Evolutionary conservation across 23 tunicate species (phyloP).

Genomic region (Ciona savignyi): DNA sequence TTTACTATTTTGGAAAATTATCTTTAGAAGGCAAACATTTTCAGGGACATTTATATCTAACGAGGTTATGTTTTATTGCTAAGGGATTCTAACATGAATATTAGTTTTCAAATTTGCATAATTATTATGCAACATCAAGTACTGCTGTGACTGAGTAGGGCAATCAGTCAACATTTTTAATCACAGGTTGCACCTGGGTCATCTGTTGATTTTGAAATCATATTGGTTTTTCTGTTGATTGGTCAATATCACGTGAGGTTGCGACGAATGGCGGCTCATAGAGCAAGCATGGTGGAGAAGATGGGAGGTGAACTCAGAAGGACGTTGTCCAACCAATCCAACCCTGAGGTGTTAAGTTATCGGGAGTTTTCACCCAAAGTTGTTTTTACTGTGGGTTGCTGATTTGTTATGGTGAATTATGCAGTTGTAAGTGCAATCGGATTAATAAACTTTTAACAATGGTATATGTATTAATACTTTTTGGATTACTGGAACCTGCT

Average conservation of each 20-base stretch:
- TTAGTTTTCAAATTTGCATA: no score
- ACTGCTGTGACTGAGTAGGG: no score
- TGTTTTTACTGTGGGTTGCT: background rate
- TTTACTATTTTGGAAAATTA: slow-evolving; percentile 27
- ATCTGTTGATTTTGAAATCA: slow-evolving; percentile 26
- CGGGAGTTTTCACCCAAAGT: slow-evolving; percentile 24
- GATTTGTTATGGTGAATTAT: no score
- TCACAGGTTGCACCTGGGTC: slow-evolving; percentile 28
- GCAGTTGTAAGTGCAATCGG: no score
- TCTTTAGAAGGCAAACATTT: slow-evolving; percentile 74
- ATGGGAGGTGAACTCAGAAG: background rate
- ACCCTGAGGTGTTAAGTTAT: slow-evolving; percentile 1
- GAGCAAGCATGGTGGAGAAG: background rate
- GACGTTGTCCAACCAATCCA: slow-evolving; percentile 15
- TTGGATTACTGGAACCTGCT: no score
- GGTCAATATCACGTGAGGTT: slow-evolving; percentile 60
- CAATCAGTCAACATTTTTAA: no score
- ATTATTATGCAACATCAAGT: no score
- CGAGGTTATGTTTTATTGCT: no score
- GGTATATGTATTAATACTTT: no score
- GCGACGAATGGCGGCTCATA: background rate
- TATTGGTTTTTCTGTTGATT: slow-evolving; percentile 34
- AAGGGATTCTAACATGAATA: no score
- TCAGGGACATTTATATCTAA: no score
- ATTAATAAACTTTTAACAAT: no score